Conservation (phyloP, 2,797 vertebrate genomes). For the Acanthurus lineatus region DNA sequence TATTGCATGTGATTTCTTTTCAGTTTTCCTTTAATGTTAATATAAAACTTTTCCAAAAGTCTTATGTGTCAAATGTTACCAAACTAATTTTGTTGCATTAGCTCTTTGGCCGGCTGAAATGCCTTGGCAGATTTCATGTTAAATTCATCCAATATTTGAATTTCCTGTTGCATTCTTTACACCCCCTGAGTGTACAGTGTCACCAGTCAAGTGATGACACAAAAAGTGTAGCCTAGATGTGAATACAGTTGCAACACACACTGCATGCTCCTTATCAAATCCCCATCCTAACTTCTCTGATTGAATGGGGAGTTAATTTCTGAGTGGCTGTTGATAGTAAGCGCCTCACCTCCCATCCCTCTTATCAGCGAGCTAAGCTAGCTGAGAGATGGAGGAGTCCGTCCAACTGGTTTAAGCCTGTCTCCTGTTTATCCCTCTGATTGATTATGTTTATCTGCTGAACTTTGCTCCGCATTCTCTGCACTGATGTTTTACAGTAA, state of each 20-base stretch:
- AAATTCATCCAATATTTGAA: background rate
- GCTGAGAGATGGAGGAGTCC: constrained; percentile 59
- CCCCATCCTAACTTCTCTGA: constrained; percentile 24
- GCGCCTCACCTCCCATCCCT: constrained; percentile 61
- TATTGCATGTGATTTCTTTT: background rate
- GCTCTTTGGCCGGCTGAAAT: background rate
- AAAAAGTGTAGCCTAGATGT: constrained; percentile 3
- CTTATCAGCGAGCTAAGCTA: constrained; percentile 68
- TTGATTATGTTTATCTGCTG: constrained; percentile 72
- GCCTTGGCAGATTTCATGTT: no score
- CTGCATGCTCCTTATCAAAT: constrained; percentile 49
- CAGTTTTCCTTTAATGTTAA: no score
- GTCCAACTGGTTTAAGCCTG: constrained; percentile 69
- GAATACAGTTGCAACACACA: constrained; percentile 50
- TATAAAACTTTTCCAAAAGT: no score
- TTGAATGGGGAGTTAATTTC: constrained; percentile 58
- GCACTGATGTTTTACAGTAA: constrained; percentile 41
- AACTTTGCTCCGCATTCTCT: constrained; percentile 66
- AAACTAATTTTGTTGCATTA: no score
- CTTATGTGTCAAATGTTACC: no score
- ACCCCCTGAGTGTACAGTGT: background rate
- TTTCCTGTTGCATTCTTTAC: background rate
- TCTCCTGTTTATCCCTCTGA: constrained; percentile 78
- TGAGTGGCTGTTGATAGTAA: constrained; percentile 69
- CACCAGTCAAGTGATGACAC: constrained; percentile 1